Evolutionary conservation across 1,140 invertebrate genomes (phyloP).

Genomic region (Leptinotarsa texana): DNA sequence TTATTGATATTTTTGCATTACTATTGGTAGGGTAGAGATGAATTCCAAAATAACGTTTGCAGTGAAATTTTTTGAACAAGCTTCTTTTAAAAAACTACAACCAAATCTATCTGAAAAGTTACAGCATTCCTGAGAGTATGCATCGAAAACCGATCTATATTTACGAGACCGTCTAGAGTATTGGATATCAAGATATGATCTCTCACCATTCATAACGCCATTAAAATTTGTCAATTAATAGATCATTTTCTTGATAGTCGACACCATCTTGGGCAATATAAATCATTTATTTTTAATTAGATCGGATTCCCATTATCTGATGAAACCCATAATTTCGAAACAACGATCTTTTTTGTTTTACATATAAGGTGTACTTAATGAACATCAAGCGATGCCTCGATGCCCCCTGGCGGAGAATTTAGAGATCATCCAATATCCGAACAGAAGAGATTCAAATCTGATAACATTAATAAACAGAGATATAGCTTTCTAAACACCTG

Average conservation of each 20-base stretch:
- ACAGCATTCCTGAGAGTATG: background rate
- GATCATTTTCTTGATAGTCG: slow-evolving; percentile 25
- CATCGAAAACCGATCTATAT: background rate
- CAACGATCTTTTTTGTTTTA: slow-evolving; percentile 26
- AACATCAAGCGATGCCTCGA: background rate
- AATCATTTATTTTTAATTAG: slow-evolving; percentile 32
- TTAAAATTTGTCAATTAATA: slow-evolving; percentile 30
- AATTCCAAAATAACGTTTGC: too few relatives aligned
- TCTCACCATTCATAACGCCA: slow-evolving; percentile 20
- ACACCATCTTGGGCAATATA: slow-evolving; percentile 27
- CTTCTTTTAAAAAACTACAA: too few relatives aligned
- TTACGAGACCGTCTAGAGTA: background rate
- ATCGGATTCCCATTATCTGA: slow-evolving; percentile 24
- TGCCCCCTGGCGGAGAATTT: slow-evolving; percentile 3
- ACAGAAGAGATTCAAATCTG: slow-evolving; percentile 14
- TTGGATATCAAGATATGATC: slow-evolving; percentile 15
- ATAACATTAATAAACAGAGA: slow-evolving; percentile 20
- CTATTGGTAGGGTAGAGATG: too few relatives aligned
- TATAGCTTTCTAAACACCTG: slow-evolving; percentile 21
- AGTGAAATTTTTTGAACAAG: too few relatives aligned
- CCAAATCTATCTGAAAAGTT: background rate
- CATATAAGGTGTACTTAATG: slow-evolving; percentile 20
- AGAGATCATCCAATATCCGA: slow-evolving; percentile 16
- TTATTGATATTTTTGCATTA: too few relatives aligned
- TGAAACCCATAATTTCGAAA: slow-evolving; percentile 28